Conservation (phyloP, 2,113 vertebrate genomes). For the Hylia prasina region DNA sequence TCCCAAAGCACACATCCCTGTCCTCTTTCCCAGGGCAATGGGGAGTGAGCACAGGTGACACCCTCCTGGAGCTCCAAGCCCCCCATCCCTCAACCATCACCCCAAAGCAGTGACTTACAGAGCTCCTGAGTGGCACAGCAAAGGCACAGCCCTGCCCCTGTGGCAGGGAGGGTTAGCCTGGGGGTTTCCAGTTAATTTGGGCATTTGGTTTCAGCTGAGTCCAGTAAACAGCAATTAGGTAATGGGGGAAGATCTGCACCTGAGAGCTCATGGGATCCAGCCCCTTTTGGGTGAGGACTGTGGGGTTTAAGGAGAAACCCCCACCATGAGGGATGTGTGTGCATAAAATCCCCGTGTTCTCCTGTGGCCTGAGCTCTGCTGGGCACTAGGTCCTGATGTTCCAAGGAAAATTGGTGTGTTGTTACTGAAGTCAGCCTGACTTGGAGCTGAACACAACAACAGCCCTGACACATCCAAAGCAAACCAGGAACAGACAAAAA, state of each 20-base stretch:
- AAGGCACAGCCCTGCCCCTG: no score
- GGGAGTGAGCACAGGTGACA: accelerated
- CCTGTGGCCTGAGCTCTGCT: accelerated
- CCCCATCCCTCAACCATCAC: no score
- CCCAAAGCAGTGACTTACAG: background rate
- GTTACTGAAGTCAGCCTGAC: background rate
- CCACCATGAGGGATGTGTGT: accelerated
- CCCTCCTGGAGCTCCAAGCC: background rate
- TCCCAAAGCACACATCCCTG: accelerated
- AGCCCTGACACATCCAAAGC: background rate
- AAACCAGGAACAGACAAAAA: background rate
- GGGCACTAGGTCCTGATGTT: accelerated
- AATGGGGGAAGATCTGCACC: background rate
- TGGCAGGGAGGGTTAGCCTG: background rate
- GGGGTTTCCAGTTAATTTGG: background rate
- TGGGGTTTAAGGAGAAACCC: background rate
- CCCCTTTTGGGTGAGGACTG: background rate
- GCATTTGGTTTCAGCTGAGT: background rate
- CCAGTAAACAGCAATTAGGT: background rate
- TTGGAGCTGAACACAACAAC: background rate
- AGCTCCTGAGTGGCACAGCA: background rate
- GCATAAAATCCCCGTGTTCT: accelerated
- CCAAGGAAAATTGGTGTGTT: background rate
- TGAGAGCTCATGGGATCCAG: background rate
- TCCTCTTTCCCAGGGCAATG: accelerated